Base-by-base conservation (phyloP, 2,888 invertebrate species). In the Pocota personata region DNA sequence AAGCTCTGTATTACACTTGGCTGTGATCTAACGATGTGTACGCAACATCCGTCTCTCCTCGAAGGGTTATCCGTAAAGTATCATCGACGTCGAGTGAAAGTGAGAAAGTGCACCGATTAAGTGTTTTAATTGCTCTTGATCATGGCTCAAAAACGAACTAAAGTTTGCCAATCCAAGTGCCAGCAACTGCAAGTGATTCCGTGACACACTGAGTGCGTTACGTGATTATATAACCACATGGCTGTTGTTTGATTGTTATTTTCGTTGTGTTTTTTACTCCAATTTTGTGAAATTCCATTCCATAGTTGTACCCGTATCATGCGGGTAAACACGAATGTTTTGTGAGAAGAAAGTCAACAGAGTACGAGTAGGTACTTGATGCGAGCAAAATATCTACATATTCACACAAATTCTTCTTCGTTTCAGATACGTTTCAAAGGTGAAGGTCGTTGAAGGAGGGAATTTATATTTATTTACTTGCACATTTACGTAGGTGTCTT, bases 121-220 rank as follows among this genome's bases (percentile, higher is more conserved):
- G 52, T 8, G 46, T 43, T 55, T 77, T 78, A 78, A 78, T 79
- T 73, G 55, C 83, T 73, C 67, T 73, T 35, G 78, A 67, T 78
- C 35, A 46, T 55, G 37, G 32, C 46, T 30, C n/a, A 43, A 73
- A 64, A 57, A 27, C 46, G 12, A 43, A 52, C 67, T n/a, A 55
- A 76, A 69, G 76, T 60, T 60, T 75, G 50, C 48, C 66, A 43
- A 62, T 62, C 48, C 37, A 62, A 37, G 24, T 58, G 27, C 14
- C 35, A 14, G 8, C 46, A n/a, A 32, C 52, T 40, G 24, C 62
- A 48, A 72, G 58, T 78, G 78, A 73, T 83, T 83, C 67, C 83
- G 83, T 78, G 83, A 79, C 83, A 69, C 52, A 40, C 14, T 32
- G 19, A 83, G 73, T 67, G 78, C 62, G 83, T 78, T 64, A 55